These are phyloP conservation scores for Epinotia demarniana DNA, from an alignment of 2,888 invertebrate species.

Conservation along the genomic window DNA sequence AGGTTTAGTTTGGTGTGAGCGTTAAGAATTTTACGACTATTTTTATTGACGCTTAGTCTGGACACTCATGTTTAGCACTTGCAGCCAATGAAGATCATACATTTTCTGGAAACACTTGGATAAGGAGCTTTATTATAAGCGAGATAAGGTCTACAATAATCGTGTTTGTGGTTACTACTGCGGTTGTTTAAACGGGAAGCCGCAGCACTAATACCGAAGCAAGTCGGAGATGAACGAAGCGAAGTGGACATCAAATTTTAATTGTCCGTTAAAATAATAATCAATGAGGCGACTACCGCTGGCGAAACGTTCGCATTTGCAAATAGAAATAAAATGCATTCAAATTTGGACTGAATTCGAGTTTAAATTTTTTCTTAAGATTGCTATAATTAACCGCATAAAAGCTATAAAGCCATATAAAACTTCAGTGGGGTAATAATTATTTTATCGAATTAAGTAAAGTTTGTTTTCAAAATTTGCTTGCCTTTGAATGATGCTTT, in stretches of 20 bases:
- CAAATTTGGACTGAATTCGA: slow-evolving; percentile 46
- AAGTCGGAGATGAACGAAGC: slow-evolving; percentile 80
- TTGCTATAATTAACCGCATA: neutral
- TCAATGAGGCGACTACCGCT: slow-evolving; percentile 80
- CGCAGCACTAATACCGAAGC: slow-evolving; percentile 63
- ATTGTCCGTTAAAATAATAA: slow-evolving; percentile 84
- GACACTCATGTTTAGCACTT: slow-evolving; percentile 76
- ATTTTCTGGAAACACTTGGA: slow-evolving; percentile 51
- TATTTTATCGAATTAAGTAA: neutral
- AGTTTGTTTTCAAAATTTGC: slow-evolving; percentile 27
- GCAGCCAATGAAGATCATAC: slow-evolving; percentile 70
- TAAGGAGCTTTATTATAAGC: slow-evolving; percentile 56
- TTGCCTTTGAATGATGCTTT: slow-evolving; percentile 28
- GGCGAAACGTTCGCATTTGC: slow-evolving; percentile 60
- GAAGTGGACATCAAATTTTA: slow-evolving; percentile 83
- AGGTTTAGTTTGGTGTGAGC: slow-evolving; percentile 59
- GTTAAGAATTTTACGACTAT: slow-evolving; percentile 72
- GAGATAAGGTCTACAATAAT: slow-evolving; percentile 55
- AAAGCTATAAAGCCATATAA: too few relatives aligned
- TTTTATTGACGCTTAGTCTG: slow-evolving; percentile 83
- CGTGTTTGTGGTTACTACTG: slow-evolving; percentile 48
- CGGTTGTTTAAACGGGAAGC: slow-evolving; percentile 44
- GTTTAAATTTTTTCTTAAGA: slow-evolving; percentile 50
- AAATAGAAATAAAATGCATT: slow-evolving; percentile 62
- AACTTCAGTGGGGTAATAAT: slow-evolving; percentile 47